Base-by-base conservation (phyloP, 2,113 vertebrate species). In the Pteropus alecto region DNA sequence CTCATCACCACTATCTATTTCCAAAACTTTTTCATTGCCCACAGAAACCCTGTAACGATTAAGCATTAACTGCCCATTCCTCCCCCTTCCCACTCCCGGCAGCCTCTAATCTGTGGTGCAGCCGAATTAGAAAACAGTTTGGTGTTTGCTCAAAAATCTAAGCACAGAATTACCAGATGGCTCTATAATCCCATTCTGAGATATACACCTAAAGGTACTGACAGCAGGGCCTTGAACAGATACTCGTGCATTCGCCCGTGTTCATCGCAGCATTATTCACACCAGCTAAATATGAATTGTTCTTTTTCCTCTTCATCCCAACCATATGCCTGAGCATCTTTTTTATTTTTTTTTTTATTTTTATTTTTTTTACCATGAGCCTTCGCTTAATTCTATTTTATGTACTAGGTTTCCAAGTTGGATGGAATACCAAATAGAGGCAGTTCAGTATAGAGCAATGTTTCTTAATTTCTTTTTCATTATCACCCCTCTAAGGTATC, bases 241-340 rank as follows among this genome's bases (percentile, higher is more conserved):
- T 7, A 41, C 16, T n/a, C 70, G 16, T 28, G 30, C 4, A 9
- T 43, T 12, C 18, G 18, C 5, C 33, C 6, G 0, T 18, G 35
- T 46, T 70, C 61, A 18, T 3, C 35, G 18, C 26, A 71, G 60
- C 5, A 6, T 51, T 15, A 28, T 70, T 86, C 26, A 46, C 48
- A 15, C 5, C n/a, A 16, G 10, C 26, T 21, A 30, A 56, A 22
- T 30, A 16, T n/a, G 1, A 51, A 5, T 70, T n/a, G 0, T 56
- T 71, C 30, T 76, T 73, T 79, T 51, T 35, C 14, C 7, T 67
- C 41, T 81, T 68, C 7, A 35, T 76, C 15, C 16, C 60, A 88
- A 7, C 13, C 8, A 16, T 1, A 1, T 33, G 35, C 35, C 46
- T 33, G 33, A 14, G 5, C 3, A 2, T 48, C 13, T 13, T 48